Evolutionary conservation across 1,140 invertebrate species (phyloP).

Genomic region (Drosophila azteca): DNA sequence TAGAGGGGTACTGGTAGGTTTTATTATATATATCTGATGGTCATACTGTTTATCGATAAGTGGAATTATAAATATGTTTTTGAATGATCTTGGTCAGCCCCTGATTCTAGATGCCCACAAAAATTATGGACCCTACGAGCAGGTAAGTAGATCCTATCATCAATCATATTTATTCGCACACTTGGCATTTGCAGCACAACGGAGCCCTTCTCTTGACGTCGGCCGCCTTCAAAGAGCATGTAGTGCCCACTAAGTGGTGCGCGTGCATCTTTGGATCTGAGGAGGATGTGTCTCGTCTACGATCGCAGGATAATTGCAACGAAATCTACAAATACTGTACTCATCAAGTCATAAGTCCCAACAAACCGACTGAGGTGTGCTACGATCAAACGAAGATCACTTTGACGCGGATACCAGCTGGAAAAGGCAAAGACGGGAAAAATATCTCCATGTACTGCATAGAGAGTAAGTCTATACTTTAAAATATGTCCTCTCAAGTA

Average conservation of each 20-base stretch:
- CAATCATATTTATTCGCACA: neutral
- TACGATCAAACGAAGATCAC: constrained; percentile 3
- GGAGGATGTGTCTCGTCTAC: constrained; percentile 16
- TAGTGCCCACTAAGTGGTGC: constrained; percentile 35
- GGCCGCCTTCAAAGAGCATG: constrained; percentile 42
- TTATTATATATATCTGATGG: too few relatives aligned
- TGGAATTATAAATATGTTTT: constrained; percentile 52
- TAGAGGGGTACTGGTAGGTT: too few relatives aligned
- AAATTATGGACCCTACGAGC: constrained; percentile 32
- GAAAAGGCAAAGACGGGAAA: constrained; percentile 5
- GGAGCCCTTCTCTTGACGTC: constrained; percentile 53
- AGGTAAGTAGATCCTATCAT: constrained; percentile 8
- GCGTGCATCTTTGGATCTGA: constrained; percentile 36
- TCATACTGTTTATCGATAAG: too few relatives aligned
- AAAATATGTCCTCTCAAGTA: neutral
- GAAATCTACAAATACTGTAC: neutral
- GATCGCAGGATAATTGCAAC: neutral
- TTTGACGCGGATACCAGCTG: constrained; percentile 43
- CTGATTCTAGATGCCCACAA: constrained; percentile 34
- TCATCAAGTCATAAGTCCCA: constrained; percentile 8
- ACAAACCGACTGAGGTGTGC: constrained; percentile 15
- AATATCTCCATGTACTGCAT: constrained; percentile 26
- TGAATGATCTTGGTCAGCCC: constrained; percentile 62
- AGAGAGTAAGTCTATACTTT: constrained; percentile 36
- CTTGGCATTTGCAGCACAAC: constrained; percentile 27